Base-by-base conservation (phyloP, 2,113 vertebrate species). In the Percina caprodes region DNA sequence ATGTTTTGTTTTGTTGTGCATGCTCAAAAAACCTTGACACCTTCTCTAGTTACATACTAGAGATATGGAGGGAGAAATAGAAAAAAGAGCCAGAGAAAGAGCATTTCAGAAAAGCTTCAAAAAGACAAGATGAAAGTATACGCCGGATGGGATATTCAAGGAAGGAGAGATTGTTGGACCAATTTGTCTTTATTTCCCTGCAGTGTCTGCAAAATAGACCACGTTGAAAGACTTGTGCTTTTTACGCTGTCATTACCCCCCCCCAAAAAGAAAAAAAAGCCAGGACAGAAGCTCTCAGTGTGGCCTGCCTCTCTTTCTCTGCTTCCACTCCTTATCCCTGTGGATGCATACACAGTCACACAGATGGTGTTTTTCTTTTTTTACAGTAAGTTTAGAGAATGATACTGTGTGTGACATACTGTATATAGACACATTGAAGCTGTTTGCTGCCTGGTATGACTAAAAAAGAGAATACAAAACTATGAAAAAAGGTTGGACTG, bases 111-210 rank as follows among this genome's bases (percentile, higher is more conserved):
- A 74, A 80, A 79, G 70, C 83, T 68, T 85, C 65, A 78, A 68
- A 90, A 56, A 65, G 69, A 68, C n/a, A 56, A 77, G 83, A 88
- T 91, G 79, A 91, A 92, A 90, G 88, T 76, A 23, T 16, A 7
- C 0, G n/a, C 42, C 42, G 16, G 68, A 86, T 77, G 68, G 74
- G 82, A 82, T 59, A 73, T 45, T 60, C 58, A 24, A 35, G 60
- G 65, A 77, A 70, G 56, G 26, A 76, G 54, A 72, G 82, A 83
- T 59, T 69, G 82, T 83, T 70, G 77, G 67, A 81, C 80, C 89
- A 89, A 86, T 91, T 90, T 88, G 79, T 88, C 86, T 79, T 85
- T 82, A 88, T 91, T 86, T 89, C 70, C 84, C 74, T 72, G 71
- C 75, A 84, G 86, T 86, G 79, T 84, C 73, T 11, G 73, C 39